These are phyloP conservation scores for Pogonocichla stellata DNA, from an alignment of 2,113 vertebrate species.

Conservation along the genomic window DNA sequence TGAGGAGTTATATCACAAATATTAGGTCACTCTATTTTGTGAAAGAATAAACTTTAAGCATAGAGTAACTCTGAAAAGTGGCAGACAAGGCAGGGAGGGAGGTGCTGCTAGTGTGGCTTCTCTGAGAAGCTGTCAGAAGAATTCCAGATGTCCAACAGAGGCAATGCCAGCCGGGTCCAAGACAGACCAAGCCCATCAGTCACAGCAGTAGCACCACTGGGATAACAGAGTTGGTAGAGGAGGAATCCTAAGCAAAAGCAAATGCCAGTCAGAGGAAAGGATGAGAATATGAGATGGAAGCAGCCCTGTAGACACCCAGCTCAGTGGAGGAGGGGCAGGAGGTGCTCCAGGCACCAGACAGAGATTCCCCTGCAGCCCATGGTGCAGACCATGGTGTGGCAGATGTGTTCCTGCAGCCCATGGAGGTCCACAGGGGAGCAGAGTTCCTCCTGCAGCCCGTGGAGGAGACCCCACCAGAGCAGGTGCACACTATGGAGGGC, in stretches of 20 bases:
- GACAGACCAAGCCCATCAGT: rapidly evolving
- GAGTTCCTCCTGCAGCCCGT: not conserved
- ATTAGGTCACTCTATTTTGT: not conserved
- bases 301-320: not conserved
- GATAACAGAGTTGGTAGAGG: not conserved
- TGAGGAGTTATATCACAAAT: not conserved
- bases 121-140: not conserved
- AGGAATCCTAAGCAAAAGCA: not conserved
- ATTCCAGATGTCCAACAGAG: not conserved
- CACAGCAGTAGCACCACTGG: rapidly evolving
- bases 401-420: not conserved
- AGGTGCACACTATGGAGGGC: rapidly evolving
- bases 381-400: not conserved
- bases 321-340: not conserved
- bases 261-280: not conserved
- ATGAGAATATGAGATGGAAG: not conserved
- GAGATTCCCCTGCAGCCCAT: rapidly evolving
- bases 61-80: not conserved
- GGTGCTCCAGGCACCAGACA: rapidly evolving
- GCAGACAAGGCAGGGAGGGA: not conserved
- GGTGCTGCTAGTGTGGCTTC: rapidly evolving
- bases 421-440: not conserved
- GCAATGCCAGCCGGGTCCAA: rapidly evolving
- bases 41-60: not conserved
- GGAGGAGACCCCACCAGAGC: not conserved